Evolutionary conservation across 2,113 vertebrate species (phyloP), one percentile per base, ranked within the genome.

Genomic region (Lathamus discolor): DNA sequence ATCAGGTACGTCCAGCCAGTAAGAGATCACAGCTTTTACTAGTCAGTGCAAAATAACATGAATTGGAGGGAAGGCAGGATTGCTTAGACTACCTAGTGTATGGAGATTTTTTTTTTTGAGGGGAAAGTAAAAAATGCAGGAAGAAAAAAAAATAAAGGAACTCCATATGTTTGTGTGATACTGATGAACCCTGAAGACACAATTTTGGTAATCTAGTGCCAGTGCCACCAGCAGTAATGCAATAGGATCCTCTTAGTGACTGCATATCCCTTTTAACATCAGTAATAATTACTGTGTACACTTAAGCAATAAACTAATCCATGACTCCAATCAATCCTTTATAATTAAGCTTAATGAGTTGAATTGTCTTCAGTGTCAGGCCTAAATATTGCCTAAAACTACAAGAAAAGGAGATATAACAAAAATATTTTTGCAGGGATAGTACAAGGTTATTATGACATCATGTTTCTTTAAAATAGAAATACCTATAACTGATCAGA

Each of bases 341-440:
- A 89, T 95, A 95, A 97, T 95, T 95, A 93, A 95, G 28, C 29
- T 83, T 94, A 94, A 88, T 81, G 28, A 96, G 89, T 67, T 94
- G 55, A 91, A 90, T 49, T 93, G 64, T 95, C 86, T 92, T 86
- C 61, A 86, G 48, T 68, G 48, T 83, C 69, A 87, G 84, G 31
- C n/a, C 79, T 70, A 94, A 96, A 39, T 24, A 28, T 84, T 95
- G 78, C 85, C 83, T 84, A 92, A 94, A 94, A 83, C 83, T 91
- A 66, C 41, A 82, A 95, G 27, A 22, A 88, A 86, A 94, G 83
- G 17, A 85, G 55, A 64, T 24, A 68, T 41, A 93, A 83, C 33
- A 57, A 44, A 81, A 77, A 80, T 10, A 7, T 92, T 87, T 87
- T 63, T 49, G 31, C 28, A 64, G 62, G 14, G 8, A 37, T 82